Evolutionary conservation across 2,888 invertebrate genomes (phyloP).

Genomic region (Allophyes oxyacanthae): DNA sequence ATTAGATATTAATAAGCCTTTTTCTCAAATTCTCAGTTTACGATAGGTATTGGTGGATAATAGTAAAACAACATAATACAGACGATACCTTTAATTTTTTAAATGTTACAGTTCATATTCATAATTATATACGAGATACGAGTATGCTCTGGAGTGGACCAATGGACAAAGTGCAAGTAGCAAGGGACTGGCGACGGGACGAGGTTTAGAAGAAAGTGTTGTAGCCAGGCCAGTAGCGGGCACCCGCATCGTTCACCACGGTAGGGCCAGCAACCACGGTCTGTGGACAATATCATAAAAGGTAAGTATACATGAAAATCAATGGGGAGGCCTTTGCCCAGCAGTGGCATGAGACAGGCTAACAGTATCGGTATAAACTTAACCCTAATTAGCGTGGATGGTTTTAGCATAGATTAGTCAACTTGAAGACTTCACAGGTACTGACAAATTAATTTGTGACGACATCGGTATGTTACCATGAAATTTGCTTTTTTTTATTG

Average conservation of each 20-base stretch:
- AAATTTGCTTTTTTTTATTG: too few relatives aligned
- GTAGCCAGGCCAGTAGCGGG: slow-evolving; percentile 70
- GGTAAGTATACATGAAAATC: background rate
- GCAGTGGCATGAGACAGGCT: too few relatives aligned
- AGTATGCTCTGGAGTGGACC: slow-evolving; percentile 26
- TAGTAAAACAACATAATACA: slow-evolving; percentile 8
- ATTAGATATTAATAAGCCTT: too few relatives aligned
- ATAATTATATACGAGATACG: slow-evolving; percentile 45
- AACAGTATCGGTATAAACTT: too few relatives aligned
- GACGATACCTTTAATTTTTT: slow-evolving; percentile 49
- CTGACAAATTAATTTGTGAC: too few relatives aligned
- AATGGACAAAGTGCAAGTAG: slow-evolving; percentile 47
- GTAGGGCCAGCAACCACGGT: slow-evolving; percentile 83
- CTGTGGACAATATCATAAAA: slow-evolving; percentile 59
- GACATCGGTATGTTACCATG: too few relatives aligned
- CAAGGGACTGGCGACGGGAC: slow-evolving; percentile 16
- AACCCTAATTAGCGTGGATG: too few relatives aligned
- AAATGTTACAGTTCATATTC: slow-evolving; percentile 21
- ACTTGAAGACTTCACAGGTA: too few relatives aligned
- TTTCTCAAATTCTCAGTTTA: too few relatives aligned
- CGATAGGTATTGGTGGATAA: background rate
- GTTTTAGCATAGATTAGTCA: too few relatives aligned
- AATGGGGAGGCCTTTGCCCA: too few relatives aligned
- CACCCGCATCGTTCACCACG: slow-evolving; percentile 71
- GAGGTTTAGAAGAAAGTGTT: slow-evolving; percentile 56